Conservation (phyloP, 2,113 vertebrate genomes). For the Nansenia antarctica region DNA sequence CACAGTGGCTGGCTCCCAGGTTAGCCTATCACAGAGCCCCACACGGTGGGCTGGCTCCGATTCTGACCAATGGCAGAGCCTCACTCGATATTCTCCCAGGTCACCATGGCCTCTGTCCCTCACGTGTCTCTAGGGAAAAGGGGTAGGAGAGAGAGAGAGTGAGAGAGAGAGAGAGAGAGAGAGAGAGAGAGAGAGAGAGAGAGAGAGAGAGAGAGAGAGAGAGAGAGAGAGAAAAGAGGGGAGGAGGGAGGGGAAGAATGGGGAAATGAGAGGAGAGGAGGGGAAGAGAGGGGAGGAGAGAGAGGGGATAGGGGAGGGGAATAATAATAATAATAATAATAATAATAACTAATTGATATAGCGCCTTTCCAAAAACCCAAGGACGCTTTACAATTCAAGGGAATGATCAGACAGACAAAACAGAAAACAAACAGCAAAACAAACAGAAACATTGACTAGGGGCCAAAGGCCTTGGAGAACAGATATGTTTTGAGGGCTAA, state of each 20-base stretch:
- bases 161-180: neutral
- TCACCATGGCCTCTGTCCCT: neutral
- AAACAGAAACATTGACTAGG: no score
- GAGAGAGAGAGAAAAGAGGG: neutral
- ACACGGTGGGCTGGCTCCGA: neutral
- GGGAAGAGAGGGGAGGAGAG: neutral
- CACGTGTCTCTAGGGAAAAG: neutral
- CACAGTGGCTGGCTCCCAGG: neutral
- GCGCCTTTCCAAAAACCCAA: no score
- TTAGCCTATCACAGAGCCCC: neutral
- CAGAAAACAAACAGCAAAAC: no score
- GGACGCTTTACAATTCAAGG: no score
- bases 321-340: no score
- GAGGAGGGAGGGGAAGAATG: neutral
- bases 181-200: neutral
- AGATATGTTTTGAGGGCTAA: no score
- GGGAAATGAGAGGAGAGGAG: neutral
- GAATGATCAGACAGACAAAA: no score
- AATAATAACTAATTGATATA: no score
- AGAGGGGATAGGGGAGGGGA: no score
- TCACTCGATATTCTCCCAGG: neutral
- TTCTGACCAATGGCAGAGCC: neutral
- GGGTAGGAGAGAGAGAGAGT: neutral
- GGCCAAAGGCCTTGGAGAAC: no score
- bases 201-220: neutral